Base-by-base conservation (phyloP, 2,113 vertebrate genomes). In the Cynopterus brachyotis region DNA sequence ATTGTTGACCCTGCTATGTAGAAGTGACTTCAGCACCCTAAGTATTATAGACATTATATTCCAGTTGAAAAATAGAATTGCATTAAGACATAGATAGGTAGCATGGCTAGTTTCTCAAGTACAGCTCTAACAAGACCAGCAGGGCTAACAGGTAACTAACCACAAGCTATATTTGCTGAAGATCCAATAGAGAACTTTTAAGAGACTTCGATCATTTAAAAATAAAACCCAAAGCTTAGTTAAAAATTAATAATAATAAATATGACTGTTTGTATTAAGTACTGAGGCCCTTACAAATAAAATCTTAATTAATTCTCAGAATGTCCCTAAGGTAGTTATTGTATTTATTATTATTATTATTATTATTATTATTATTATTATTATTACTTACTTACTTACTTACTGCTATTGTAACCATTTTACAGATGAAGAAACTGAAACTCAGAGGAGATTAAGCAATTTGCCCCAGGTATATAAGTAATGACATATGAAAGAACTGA, bases 401-500 rank as follows among this genome's bases (percentile, higher is more conserved):
- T 50, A 30, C 15, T 17, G 45, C 40, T 37, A 89, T 67, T 12
- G 35, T 9, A 80, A 72, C 22, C 12, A 42, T 69, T 89, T 75
- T 85, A 81, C 13, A 86, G 24, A 72, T 95, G 26, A 72, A 78
- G 66, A 97, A 72, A 85, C 42, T 93, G 53, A 92, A 92, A 89
- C 42, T 75, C 30, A 95, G n/a, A 59, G 19, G 55, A 91, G 7
- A 13, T 55, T n/a, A 76, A 55, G 87, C 37, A 95, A 35, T 83
- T 92, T 67, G 15, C 16, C 40, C 45, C 55, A 72, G 75, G 24
- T 82, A 9, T 82, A 35, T 78, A 86, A 82, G 28, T 47, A 62
- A 53, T 62, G 37, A 62, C 37, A 87, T 50, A 40, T 67, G 35
- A 73, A 87, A 73, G 45, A 83, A 26, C 8, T 50, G 19, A 75